A percentile compares a stretch with the other conserved stretches of the same genome.
Conservation (phyloP, 2,888 invertebrate species). For the Phortica okadai region DNA sequence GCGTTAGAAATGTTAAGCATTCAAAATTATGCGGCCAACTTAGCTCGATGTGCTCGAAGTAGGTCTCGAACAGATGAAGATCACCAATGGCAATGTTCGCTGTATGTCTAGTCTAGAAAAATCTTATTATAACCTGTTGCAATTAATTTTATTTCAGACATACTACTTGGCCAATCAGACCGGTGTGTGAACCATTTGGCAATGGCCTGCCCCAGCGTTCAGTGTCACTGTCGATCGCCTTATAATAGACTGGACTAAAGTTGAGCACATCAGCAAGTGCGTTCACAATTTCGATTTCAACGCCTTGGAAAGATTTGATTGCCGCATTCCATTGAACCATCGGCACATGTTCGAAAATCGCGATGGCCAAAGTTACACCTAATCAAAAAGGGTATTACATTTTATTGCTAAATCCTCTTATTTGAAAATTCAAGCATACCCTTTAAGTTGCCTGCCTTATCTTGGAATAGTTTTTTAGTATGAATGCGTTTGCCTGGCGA, state of each 20-base stretch:
- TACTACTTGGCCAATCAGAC: slow-evolving; percentile 85
- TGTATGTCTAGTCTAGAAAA: slow-evolving; percentile 77
- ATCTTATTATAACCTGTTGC: background rate
- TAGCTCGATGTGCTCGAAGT: slow-evolving; percentile 84
- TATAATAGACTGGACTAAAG: slow-evolving; percentile 83
- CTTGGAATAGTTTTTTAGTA: slow-evolving; percentile 64
- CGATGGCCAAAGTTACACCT: slow-evolving; percentile 67
- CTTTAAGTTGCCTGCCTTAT: slow-evolving; percentile 73
- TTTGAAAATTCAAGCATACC: slow-evolving; percentile 52
- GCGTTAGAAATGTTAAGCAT: slow-evolving; percentile 89
- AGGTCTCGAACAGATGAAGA: slow-evolving; percentile 84
- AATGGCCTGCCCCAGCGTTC: slow-evolving; percentile 84
- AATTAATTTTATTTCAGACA: background rate
- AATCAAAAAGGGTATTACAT: slow-evolving; percentile 32
- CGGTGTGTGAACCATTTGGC: slow-evolving; percentile 82
- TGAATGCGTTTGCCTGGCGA: slow-evolving; percentile 78
- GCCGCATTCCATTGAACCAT: slow-evolving; percentile 64
- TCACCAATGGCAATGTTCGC: slow-evolving; percentile 88
- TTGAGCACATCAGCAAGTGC: slow-evolving; percentile 84
- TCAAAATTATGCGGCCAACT: slow-evolving; percentile 88
- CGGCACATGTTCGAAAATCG: slow-evolving; percentile 69
- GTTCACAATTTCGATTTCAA: slow-evolving; percentile 75
- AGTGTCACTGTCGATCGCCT: slow-evolving; percentile 79
- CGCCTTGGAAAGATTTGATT: slow-evolving; percentile 57
- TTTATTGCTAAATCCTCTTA: background rate